These are phyloP conservation scores for Caenorhabditis imperialis DNA, from an alignment of 2,888 invertebrate species.

Conservation along the genomic window DNA sequence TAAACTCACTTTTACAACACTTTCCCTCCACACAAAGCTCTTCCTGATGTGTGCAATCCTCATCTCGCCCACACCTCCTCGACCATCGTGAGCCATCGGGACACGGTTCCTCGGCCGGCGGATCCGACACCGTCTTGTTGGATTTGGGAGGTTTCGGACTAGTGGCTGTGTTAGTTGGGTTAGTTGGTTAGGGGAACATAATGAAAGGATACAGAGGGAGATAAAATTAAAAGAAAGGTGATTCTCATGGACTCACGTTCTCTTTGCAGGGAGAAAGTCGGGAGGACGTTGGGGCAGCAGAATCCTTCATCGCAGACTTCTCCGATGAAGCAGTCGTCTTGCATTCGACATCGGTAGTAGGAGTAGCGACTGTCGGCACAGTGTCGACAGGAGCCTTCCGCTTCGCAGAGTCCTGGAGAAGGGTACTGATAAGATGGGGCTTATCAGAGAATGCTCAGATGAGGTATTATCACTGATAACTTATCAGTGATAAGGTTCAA, in stretches of 20 bases:
- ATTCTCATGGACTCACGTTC: slow-evolving; percentile 47
- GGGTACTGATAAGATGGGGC: no score
- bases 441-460: no score
- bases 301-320: slow-evolving; percentile 68
- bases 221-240: not conserved
- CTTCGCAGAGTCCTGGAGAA: slow-evolving; percentile 63
- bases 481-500: no score
- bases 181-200: slow-evolving; percentile 5
- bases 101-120: slow-evolving; percentile 54
- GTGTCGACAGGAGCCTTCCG: slow-evolving; percentile 62
- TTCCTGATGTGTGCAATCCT: slow-evolving; percentile 44
- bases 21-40: slow-evolving; percentile 58
- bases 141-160: slow-evolving; percentile 32
- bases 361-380: slow-evolving; percentile 66
- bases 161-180: slow-evolving; percentile 39
- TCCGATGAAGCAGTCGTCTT: slow-evolving; percentile 65
- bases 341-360: slow-evolving; percentile 64
- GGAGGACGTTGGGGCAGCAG: slow-evolving; percentile 61
- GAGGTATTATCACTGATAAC: no score
- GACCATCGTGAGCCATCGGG: slow-evolving; percentile 58
- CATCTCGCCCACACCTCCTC: slow-evolving; percentile 35
- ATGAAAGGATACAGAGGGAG: no score
- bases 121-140: slow-evolving; percentile 13
- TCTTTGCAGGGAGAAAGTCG: slow-evolving; percentile 47
- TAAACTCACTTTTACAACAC: slow-evolving; percentile 63